Percentiles rank a stretch among this genome's conserved stretches.
Evolutionary conservation across 2,113 vertebrate genomes (phyloP).

Genomic region (Machaerirhynchus nigripectus): DNA sequence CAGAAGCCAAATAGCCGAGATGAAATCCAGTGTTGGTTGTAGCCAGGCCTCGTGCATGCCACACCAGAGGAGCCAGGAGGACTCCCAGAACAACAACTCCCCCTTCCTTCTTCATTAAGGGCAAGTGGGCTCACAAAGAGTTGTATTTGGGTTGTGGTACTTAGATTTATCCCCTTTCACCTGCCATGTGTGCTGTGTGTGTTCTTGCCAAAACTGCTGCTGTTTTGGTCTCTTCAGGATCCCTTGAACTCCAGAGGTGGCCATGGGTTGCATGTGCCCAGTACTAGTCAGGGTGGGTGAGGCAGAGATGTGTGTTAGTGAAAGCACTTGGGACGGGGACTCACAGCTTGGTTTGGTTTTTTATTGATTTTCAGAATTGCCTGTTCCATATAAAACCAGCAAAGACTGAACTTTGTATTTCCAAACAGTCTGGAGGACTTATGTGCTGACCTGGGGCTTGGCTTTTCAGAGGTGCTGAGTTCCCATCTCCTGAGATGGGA

Average conservation of each 20-base stretch:
- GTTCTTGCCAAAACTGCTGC: background rate
- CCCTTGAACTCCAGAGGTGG: background rate
- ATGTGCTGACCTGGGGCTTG: background rate
- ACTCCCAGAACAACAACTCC: background rate
- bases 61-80: background rate
- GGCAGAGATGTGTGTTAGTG: background rate
- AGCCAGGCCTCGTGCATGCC: background rate
- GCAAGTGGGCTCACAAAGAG: background rate
- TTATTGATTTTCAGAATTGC: background rate
- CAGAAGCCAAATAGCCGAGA: background rate
- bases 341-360: background rate
- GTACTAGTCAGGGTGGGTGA: background rate
- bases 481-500: background rate
- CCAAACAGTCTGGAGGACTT: background rate
- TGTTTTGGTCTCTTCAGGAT: background rate
- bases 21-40: background rate
- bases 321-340: background rate
- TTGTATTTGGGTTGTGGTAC: background rate
- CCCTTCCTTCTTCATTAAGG: background rate
- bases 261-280: rapidly evolving
- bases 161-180: background rate
- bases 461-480: background rate
- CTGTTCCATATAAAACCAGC: background rate
- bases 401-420: background rate
- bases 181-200: background rate